A percentile compares a stretch with the other conserved stretches of the same genome.
phyloP scores from a whole-genome alignment of 53 echinoderm and acorn worm species.

The Actinopyga echinites region DNA sequence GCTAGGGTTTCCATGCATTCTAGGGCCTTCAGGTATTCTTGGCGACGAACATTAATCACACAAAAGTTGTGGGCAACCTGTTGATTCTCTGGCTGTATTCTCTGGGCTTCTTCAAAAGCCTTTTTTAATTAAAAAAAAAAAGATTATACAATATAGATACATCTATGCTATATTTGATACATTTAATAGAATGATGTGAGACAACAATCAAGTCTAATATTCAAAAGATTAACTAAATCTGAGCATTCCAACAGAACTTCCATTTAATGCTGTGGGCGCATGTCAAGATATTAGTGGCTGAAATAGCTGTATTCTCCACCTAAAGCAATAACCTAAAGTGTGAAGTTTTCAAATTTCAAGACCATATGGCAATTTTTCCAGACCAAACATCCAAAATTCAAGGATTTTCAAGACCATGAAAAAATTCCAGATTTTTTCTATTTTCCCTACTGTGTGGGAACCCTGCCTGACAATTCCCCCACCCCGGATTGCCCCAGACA shows the following conservation, averaged over 20 bases:
- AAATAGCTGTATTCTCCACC: no score
- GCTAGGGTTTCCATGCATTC: background rate
- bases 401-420: no score
- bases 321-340: no score
- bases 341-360: no score
- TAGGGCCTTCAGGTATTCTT: slow-evolving; percentile 2
- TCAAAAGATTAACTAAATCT: background rate
- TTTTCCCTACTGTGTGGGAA: no score
- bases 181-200: background rate
- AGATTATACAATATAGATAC: background rate
- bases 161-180: background rate
- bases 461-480: no score
- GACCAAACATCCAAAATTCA: no score
- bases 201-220: no score
- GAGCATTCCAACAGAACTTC: background rate
- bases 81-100: background rate
- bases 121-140: background rate
- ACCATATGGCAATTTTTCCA: no score
- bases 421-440: no score
- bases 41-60: background rate
- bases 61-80: slow-evolving; percentile 32
- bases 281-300: background rate
- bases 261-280: background rate
- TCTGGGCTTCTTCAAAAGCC: slow-evolving; percentile 19
- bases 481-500: no score